Percentiles rank a stretch among this genome's conserved stretches.
These are phyloP conservation scores for Drosophila grimshawi DNA, from an alignment of 1,140 invertebrate species.

Conservation along the genomic window DNA sequence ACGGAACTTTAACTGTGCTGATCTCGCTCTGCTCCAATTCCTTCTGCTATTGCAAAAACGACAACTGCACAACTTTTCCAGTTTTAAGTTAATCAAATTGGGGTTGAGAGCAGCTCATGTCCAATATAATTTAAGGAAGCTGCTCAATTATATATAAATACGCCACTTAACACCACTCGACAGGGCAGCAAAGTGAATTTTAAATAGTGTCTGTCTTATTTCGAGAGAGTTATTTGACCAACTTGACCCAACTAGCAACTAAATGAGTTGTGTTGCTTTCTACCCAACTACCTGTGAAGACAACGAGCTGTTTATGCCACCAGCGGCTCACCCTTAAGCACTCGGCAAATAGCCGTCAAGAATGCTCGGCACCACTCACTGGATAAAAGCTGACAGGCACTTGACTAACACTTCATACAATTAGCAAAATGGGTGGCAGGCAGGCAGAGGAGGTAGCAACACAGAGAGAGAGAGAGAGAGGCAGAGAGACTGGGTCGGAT, in stretches of 20 bases:
- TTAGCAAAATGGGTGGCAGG: slow-evolving; percentile 9
- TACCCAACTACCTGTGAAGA: no score
- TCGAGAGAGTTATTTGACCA: background rate
- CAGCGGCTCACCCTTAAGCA: background rate
- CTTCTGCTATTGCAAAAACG: no score
- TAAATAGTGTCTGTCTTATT: background rate
- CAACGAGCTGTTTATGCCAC: background rate
- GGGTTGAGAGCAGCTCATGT: no score
- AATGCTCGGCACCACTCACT: slow-evolving; percentile 12
- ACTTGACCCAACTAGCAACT: background rate
- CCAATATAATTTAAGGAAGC: no score
- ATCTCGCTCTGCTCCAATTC: no score
- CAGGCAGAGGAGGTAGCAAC: no score
- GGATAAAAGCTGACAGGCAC: slow-evolving; percentile 17
- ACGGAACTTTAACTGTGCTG: no score
- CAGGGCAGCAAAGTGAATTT: background rate
- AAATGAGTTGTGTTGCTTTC: background rate
- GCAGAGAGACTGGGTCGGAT: slow-evolving; percentile 1
- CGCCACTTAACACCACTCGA: background rate
- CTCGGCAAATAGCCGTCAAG: background rate
- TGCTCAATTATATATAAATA: background rate
- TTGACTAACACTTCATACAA: slow-evolving; percentile 39
- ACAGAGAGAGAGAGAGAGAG: no score
- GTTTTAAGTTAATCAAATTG: no score
- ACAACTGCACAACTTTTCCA: no score